Conservation (phyloP, 2,888 invertebrate genomes). For the Spodoptera littoralis region DNA sequence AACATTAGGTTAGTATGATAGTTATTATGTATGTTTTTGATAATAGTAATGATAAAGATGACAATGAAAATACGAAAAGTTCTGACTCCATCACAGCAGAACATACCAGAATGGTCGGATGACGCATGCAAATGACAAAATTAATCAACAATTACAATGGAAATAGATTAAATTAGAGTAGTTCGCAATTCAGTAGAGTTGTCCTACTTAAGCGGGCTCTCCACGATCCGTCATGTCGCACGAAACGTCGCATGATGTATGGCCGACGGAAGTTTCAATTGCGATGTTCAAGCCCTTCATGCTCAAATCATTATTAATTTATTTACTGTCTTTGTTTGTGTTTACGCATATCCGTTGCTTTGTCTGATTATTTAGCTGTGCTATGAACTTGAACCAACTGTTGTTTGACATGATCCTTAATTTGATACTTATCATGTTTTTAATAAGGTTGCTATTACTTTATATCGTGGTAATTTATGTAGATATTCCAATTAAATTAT, state of each 20-base stretch:
- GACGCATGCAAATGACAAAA: slow-evolving; percentile 40
- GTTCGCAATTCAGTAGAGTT: slow-evolving; percentile 41
- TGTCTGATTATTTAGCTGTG: slow-evolving; percentile 39
- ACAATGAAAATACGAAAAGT: background rate
- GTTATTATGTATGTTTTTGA: too few species aligned
- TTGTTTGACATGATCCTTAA: background rate
- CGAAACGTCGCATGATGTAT: slow-evolving; percentile 56
- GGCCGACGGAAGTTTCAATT: slow-evolving; percentile 77
- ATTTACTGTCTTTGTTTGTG: slow-evolving; percentile 63
- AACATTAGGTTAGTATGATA: too few species aligned
- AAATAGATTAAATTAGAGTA: slow-evolving; percentile 51
- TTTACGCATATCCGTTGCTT: slow-evolving; percentile 57
- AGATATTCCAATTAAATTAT: too few species aligned
- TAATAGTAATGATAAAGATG: slow-evolving; percentile 1
- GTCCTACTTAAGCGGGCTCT: slow-evolving; percentile 35
- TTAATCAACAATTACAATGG: slow-evolving; percentile 44
- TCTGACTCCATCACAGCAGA: background rate
- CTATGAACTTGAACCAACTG: slow-evolving; percentile 33
- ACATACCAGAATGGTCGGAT: slow-evolving; percentile 6
- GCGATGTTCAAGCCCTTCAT: slow-evolving; percentile 70
- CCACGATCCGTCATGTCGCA: slow-evolving; percentile 41
- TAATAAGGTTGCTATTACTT: background rate
- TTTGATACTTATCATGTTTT: background rate
- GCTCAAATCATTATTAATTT: slow-evolving; percentile 67
- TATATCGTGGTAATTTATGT: too few species aligned